Evolutionary conservation across 2,797 vertebrate genomes (phyloP).

Genomic region (Artibeus jamaicensis): DNA sequence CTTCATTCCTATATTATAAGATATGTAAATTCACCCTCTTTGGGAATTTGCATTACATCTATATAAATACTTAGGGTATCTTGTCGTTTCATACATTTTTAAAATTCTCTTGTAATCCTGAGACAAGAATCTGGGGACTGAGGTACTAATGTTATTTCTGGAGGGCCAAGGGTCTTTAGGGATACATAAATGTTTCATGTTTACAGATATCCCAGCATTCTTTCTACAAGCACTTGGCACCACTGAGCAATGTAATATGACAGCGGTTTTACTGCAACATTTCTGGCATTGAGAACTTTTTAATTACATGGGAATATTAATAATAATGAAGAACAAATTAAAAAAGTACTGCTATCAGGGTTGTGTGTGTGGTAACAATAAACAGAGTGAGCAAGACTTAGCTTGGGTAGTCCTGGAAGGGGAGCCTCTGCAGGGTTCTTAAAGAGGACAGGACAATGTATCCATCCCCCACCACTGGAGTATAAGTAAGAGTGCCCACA

Average conservation of each 20-base stretch:
- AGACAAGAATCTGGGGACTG: background rate
- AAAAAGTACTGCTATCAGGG: background rate
- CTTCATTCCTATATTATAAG: background rate
- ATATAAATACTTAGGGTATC: background rate
- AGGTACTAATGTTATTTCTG: background rate
- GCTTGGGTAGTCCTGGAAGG: background rate
- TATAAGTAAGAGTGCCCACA: background rate
- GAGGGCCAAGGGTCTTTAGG: background rate
- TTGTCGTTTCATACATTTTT: background rate
- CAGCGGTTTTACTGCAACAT: background rate
- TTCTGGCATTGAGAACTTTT: background rate
- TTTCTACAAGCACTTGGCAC: background rate
- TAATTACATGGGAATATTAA: background rate
- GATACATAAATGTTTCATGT: background rate
- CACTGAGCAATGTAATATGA: background rate
- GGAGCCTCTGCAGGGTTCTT: background rate
- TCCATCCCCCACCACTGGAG: no score
- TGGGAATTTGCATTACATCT: background rate
- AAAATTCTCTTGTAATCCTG: background rate
- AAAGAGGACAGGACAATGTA: background rate
- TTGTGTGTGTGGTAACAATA: background rate
- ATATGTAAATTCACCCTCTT: background rate
- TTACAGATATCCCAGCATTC: background rate
- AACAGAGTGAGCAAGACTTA: background rate
- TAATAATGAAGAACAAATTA: background rate